Evolutionary conservation across 2,797 vertebrate genomes (phyloP), one percentile per base, ranked within the genome.

Genomic region (Neopelma chrysocephalum): DNA sequence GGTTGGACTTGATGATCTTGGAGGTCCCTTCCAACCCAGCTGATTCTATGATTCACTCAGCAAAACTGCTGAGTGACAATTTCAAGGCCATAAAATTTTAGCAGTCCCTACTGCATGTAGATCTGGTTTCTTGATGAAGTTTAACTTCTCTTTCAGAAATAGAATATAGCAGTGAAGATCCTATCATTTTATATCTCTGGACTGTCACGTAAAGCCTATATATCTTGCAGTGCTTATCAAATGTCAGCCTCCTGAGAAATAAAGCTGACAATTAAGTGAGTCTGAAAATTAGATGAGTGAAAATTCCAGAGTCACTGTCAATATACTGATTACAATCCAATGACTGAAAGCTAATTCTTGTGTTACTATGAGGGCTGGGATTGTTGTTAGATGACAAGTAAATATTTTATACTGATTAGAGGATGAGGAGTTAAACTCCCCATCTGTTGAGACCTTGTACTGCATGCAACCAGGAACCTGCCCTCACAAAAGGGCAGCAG

Each of bases 71-170:
- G 71, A 91, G 26, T 77, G 81, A 90, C 50, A 86, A 85, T 90
- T 95, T 94, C 82, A 73, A 87, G 43, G 31, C 45, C 13, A 51
- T 90, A 94, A 93, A 82, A 79, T 82, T 92, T 89, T 94, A 92
- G 53, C 51, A n/a, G 64, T 87, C 75, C 68, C 78, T 71, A 38
- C 53, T 43, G 17, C 40, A 32, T 13, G 17, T 47, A 76, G 34
- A 34, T 80, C 83, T 73, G 64, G 23, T 40, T 40, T 40, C 40
- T 50, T 69, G 34, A 61, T 65, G n/a, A 43, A 68, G 27, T 77
- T 93, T 68, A 87, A 91, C 21, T 89, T 73, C 47, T 73, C n/a
- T 78, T 80, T 22, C n/a, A 94, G 56, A 94, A 87, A 88, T 82
- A 82, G 65, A 91, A 68, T 34, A 68, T 6, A 48, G 27, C 15